Percentiles rank a stretch among this genome's conserved stretches.
Conservation (phyloP, 30 jellyfish, hydroid and myxozoan species). For the Aurelia aurita complex sp. Pacific region DNA sequence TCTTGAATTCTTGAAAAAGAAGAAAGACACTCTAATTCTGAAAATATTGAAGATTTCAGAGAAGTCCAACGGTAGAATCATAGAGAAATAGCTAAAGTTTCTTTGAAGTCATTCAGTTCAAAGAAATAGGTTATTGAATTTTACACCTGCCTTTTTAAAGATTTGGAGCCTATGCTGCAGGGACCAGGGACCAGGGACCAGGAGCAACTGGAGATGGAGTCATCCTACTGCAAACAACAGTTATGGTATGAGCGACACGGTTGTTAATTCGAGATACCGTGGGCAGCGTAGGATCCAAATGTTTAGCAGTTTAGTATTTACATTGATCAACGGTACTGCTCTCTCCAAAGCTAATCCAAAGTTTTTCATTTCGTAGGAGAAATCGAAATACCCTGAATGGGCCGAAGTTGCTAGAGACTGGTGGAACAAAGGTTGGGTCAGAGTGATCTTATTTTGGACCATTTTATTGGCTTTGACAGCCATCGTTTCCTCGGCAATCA, state of each 20-base stretch:
- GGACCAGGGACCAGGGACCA: no score
- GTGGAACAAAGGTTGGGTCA: constrained; percentile 91
- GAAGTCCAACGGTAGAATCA: no score
- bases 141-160: no score
- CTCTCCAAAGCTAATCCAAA: no score
- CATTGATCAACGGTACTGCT: not conserved
- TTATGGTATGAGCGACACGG: constrained; percentile 56
- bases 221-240: constrained; percentile 70
- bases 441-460: constrained; percentile 84
- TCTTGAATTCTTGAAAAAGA: no score
- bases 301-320: no score
- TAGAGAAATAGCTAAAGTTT: no score
- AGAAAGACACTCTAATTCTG: no score
- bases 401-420: constrained; percentile 57
- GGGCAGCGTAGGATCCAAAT: not conserved
- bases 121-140: no score
- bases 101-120: no score
- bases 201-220: constrained; percentile 70
- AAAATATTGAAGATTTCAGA: no score
- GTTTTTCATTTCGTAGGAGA: constrained; percentile 38
- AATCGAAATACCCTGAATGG: constrained; percentile 71
- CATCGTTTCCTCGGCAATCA: constrained; percentile 73
- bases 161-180: no score
- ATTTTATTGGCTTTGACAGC: constrained; percentile 70
- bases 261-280: constrained; percentile 81